Base-by-base conservation (phyloP, 2,113 vertebrate species). In the Recurvirostra avosetta region DNA sequence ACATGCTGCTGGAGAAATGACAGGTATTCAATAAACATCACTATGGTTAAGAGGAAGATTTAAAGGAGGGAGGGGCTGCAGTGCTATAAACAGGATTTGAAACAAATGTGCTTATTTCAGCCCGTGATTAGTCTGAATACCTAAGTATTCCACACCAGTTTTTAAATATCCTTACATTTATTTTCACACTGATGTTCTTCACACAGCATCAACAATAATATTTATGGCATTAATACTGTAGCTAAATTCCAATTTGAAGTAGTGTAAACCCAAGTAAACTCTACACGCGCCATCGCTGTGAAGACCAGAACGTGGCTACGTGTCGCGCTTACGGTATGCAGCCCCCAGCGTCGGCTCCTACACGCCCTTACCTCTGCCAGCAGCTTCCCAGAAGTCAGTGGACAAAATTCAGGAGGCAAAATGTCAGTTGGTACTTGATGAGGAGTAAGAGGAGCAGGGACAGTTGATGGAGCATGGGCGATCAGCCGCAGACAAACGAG, bases 21-120 rank as follows among this genome's bases (percentile, higher is more conserved):
- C 92, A 97, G 92, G 83, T 98, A 96, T 94, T 98, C 95, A 92
- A 93, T 97, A 97, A 97, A 96, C 72, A 95, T 77, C 95, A 94
- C 88, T 78, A 92, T 93, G 94, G 95, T 94, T 94, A 96, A 95
- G 94, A 95, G 92, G 74, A 94, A 96, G 79, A 96, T 91, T 86
- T 97, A 94, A 97, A 81, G 94, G 85, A 92, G 93, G 72, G 90
- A 96, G 76, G 85, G 95, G 73, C 86, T 70, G 90, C 65, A 59
- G 90, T 82, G 79, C 92, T 95, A 95, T 96, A 90, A 97, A 95
- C 76, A 94, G 94, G 93, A 62, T 90, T 92, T 85, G 85, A 96
- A 97, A 96, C 94, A 94, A 95, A 97, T 95, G 91, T 78, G 74
- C 81, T 96, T 87, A 76, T 95, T 97, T 90, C 94, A 96, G 86